Evolutionary conservation across 2,797 vertebrate species (phyloP).

Genomic region (Euphonia xanthogaster): DNA sequence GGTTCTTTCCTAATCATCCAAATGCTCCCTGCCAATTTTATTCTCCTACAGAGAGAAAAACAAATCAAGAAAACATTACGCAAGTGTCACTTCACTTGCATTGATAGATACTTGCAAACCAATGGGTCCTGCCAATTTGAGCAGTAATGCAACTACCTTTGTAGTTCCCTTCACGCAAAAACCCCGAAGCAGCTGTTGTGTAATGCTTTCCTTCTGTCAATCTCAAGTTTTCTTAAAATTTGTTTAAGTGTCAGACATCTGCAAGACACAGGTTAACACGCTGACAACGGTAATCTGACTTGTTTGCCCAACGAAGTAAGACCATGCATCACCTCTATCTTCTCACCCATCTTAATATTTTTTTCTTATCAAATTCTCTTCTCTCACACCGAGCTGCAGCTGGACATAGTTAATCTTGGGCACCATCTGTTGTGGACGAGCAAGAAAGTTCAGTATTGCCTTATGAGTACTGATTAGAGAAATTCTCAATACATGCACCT

Average conservation of each 20-base stretch:
- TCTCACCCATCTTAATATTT: not conserved
- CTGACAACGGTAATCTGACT: not conserved
- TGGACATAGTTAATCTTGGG: not conserved
- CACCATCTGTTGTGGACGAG: not conserved
- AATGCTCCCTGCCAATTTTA: constrained; percentile 14
- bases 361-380: not conserved
- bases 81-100: constrained; percentile 21
- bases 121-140: not conserved
- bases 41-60: constrained; percentile 31
- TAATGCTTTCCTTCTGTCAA: not conserved
- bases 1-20: not conserved
- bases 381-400: not conserved
- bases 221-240: not conserved
- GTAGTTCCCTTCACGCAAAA: not conserved
- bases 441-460: not conserved
- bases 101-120: not conserved
- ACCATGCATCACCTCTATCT: rapidly evolving
- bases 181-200: not conserved
- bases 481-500: not conserved
- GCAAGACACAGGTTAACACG: not conserved
- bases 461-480: not conserved
- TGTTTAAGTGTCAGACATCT: not conserved
- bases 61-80: constrained; percentile 30
- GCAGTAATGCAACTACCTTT: not conserved
- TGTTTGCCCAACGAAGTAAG: not conserved